Evolutionary conservation across 2,113 vertebrate genomes (phyloP).

Genomic region (Panurus biarmicus): DNA sequence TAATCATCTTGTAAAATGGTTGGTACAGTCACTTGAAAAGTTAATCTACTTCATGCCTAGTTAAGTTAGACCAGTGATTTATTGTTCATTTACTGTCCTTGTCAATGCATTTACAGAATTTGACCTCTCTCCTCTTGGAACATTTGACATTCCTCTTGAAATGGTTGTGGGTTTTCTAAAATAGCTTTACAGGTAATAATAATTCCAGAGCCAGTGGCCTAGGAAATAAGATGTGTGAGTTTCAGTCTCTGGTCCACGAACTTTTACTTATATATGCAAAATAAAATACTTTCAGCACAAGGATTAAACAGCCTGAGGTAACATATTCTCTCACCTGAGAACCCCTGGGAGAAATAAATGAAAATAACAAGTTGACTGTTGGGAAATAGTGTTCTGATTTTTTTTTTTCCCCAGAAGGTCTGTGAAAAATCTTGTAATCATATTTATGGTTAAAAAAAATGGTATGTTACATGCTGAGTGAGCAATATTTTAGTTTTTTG

Average conservation of each 20-base stretch:
- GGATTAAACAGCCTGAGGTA: neutral
- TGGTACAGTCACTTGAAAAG: neutral
- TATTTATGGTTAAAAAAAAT: neutral
- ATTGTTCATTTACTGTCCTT: neutral
- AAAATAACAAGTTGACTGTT: neutral
- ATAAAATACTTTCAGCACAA: neutral
- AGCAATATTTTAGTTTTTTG: neutral
- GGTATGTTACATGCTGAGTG: neutral
- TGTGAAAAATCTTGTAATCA: neutral
- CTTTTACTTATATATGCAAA: neutral
- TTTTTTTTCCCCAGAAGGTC: neutral
- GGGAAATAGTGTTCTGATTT: neutral
- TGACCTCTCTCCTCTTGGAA: neutral
- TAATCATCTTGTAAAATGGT: neutral
- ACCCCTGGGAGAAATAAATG: neutral
- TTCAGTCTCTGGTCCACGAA: neutral
- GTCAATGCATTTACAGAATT: neutral
- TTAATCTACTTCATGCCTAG: neutral
- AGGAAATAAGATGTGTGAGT: neutral
- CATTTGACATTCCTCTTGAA: neutral
- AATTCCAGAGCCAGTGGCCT: neutral
- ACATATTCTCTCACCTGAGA: neutral
- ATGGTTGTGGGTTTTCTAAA: neutral
- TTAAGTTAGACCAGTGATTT: neutral
- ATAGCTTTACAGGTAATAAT: neutral